Conservation (phyloP, 2,888 invertebrate genomes). For the Stenurella melanura region DNA sequence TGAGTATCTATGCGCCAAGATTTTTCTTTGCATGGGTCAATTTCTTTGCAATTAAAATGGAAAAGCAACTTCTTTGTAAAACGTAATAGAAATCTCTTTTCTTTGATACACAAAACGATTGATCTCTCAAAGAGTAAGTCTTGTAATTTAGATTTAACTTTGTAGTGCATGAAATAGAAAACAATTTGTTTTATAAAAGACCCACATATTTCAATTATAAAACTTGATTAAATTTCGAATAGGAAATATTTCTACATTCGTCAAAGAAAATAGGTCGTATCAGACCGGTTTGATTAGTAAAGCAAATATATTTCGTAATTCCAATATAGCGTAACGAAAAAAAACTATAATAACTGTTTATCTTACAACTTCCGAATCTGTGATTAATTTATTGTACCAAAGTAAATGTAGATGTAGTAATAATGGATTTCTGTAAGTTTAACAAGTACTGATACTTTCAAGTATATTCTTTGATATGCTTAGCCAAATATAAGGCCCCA, state of each 20-base stretch:
- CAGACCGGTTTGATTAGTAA: not conserved
- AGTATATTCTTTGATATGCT: too few species aligned
- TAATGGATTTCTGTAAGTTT: too few species aligned
- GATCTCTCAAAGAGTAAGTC: constrained; percentile 56
- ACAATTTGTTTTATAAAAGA: constrained; percentile 32
- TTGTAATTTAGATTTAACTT: constrained; percentile 43
- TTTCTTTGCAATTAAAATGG: constrained; percentile 58
- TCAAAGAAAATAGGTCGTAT: not conserved
- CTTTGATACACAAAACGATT: constrained; percentile 61
- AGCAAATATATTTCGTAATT: not conserved
- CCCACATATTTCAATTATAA: constrained; percentile 22
- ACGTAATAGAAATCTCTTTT: constrained; percentile 58
- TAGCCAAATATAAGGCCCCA: too few species aligned
- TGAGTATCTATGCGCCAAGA: not conserved
- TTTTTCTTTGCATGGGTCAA: constrained; percentile 47
- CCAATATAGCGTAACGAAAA: too few species aligned
- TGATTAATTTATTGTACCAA: too few species aligned
- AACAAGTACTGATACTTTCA: too few species aligned
- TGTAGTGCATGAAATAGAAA: constrained; percentile 33
- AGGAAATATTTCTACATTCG: not conserved
- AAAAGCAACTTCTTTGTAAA: constrained; percentile 55
- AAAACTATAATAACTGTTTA: too few species aligned
- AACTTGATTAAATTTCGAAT: constrained; percentile 13
- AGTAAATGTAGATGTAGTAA: too few species aligned
- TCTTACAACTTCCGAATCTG: too few species aligned